A percentile compares a stretch with the other conserved stretches of the same genome.
Evolutionary conservation across 2,888 invertebrate species (phyloP).

Genomic region (Drosophila merina): DNA sequence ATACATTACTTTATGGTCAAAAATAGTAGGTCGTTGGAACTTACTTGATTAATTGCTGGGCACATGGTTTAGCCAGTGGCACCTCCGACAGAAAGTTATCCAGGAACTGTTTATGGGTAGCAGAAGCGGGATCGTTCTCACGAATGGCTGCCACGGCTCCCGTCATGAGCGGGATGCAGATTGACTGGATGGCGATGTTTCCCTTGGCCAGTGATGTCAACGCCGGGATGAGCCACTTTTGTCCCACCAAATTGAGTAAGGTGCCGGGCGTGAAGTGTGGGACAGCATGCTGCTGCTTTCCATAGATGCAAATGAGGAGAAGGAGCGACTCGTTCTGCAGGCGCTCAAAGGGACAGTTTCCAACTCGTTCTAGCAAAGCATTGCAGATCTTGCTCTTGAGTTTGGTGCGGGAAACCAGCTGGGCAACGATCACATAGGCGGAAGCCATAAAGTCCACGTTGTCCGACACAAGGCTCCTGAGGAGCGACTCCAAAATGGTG

Average conservation of each 20-base stretch:
- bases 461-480: conserved; percentile 88
- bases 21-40: conserved; percentile 44
- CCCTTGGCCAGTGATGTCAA: conserved; percentile 86
- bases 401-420: conserved; percentile 87
- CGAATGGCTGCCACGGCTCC: conserved; percentile 85
- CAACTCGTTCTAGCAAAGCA: conserved; percentile 86
- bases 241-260: conserved; percentile 84
- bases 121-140: conserved; percentile 84
- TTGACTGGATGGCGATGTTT: conserved; percentile 86
- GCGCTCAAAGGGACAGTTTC: conserved; percentile 84
- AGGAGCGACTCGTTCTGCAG: conserved; percentile 87
- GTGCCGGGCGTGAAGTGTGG: conserved; percentile 85
- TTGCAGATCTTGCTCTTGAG: conserved; percentile 86
- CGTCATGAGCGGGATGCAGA: conserved; percentile 86
- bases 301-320: conserved; percentile 89
- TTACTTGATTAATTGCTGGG: conserved; percentile 86
- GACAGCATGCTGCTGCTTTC: conserved; percentile 86
- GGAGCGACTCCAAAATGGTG: conserved; percentile 88
- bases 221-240: conserved; percentile 84
- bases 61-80: conserved; percentile 86
- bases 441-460: conserved; percentile 90
- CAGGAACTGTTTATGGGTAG: conserved; percentile 85
- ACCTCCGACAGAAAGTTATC: conserved; percentile 86
- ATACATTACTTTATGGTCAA: neutral
- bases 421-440: conserved; percentile 89